Conservation (phyloP, 1,140 invertebrate genomes). For the Fopius arisanus region DNA sequence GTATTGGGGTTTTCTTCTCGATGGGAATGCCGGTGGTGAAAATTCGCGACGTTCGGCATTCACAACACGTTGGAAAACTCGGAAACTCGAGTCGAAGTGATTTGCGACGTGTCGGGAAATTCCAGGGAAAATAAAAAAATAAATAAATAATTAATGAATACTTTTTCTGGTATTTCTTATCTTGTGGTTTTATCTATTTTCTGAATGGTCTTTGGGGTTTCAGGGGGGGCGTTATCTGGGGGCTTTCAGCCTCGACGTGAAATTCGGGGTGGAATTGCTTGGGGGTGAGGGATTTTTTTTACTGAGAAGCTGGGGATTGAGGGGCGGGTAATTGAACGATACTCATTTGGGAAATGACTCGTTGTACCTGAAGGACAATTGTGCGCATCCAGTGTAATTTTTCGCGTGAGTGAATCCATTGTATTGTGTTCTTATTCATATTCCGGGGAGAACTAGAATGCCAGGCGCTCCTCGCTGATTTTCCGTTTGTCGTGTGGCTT, state of each 20-base stretch:
- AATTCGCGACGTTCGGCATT: slow-evolving; percentile 15
- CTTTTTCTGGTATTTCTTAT: background rate
- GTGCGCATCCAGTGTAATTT: background rate
- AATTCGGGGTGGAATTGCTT: too few species aligned
- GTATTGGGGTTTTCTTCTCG: background rate
- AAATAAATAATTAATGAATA: too few species aligned
- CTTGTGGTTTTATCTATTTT: too few species aligned
- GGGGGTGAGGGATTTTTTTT: background rate
- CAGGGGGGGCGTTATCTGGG: too few species aligned
- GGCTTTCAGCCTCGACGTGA: too few species aligned
- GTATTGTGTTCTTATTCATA: background rate
- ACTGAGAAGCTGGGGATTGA: background rate
- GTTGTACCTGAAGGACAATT: background rate
- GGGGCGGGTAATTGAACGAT: background rate
- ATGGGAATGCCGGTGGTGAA: background rate
- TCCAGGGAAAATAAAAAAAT: background rate
- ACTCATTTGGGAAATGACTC: background rate
- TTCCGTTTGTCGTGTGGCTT: background rate
- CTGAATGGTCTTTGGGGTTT: too few species aligned
- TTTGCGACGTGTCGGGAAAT: slow-evolving; percentile 18
- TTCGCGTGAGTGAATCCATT: background rate
- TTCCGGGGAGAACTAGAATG: background rate
- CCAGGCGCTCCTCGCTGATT: background rate
- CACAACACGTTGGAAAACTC: slow-evolving; percentile 25
- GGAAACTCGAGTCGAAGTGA: slow-evolving; percentile 19